Evolutionary conservation across 2,888 invertebrate genomes (phyloP), one percentile per base, ranked within the genome.

Genomic region (Molorchus minor): DNA sequence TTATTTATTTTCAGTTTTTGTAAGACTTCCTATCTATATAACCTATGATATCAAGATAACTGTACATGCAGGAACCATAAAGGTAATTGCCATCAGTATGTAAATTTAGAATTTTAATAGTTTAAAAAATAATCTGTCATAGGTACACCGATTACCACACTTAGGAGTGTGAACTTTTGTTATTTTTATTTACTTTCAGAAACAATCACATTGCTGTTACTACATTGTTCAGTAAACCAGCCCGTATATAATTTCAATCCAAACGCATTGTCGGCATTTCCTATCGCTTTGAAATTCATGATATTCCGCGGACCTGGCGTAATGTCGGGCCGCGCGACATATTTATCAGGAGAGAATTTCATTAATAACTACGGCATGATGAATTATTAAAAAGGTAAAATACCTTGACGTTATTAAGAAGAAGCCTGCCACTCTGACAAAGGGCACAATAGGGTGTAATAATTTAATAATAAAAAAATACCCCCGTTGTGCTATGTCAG

Each of bases 371-470:
- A 16, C 52, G 16, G 8, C 41, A 41, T 21, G 30, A 41, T 41
- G 52, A 16, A 41, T 41, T 52, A 52, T 52, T 52, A 52, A 52
- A 52, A 52, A 36, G 30, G 10, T 36, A 15, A 25, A 41, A 41
- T 49, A 49, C 49, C 29, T 40, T 38, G 20, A 49, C 38, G 38
- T 49, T 49, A 25, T 25, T 25, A 38, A 49, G 36, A 38, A 38
- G 38, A 49, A 49, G 16, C 47, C 35, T 12, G 38, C 21, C 21
- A 20, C 25, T 49, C 25, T 21, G n/a, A 25, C 25, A 29, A 49
- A 38, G 29, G n/a, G n/a, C 33, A 33, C 33, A 33, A 33, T 3
- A 12, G 33, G 33, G 33, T n/a, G 33, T 33, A 33, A 33, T 33
- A 33, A 33, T 33, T 33, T 33, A 33, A 33, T 33, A 33, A 33